A percentile compares a stretch with the other conserved stretches of the same genome.
phyloP scores from a whole-genome alignment of 2,888 invertebrate species.

The Mimumesa dahlbomi region DNA sequence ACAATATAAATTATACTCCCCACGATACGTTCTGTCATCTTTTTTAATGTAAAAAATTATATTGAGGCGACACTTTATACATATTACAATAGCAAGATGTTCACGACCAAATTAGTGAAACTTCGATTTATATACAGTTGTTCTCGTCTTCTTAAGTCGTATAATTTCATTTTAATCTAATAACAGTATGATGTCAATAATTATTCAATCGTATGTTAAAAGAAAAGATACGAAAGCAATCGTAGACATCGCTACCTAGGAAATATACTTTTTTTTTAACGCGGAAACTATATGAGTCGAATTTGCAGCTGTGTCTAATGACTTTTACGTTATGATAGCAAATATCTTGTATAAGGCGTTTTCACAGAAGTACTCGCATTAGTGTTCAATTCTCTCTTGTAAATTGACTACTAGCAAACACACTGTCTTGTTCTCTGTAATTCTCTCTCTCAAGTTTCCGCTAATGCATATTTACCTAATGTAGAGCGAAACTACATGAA shows the following conservation, averaged over 20 bases:
- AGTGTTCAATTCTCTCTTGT: slow-evolving; percentile 41
- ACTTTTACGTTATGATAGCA: slow-evolving; percentile 47
- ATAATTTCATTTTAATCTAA: slow-evolving; percentile 10
- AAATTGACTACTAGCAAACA: slow-evolving; percentile 51
- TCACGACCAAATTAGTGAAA: slow-evolving; percentile 33
- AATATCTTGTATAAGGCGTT: slow-evolving; percentile 50
- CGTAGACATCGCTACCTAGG: slow-evolving; percentile 19
- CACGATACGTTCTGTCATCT: slow-evolving; percentile 25
- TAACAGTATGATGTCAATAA: slow-evolving; percentile 11
- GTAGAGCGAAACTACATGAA: slow-evolving; percentile 32
- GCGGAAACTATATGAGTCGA: slow-evolving; percentile 38
- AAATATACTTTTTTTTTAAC: slow-evolving; percentile 24
- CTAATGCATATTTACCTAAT: slow-evolving; percentile 32
- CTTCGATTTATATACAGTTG: slow-evolving; percentile 43
- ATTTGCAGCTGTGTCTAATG: slow-evolving; percentile 23
- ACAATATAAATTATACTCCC: slow-evolving; percentile 41
- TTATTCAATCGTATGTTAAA: too few species aligned
- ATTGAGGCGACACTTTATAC: slow-evolving; percentile 39
- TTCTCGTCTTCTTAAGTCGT: slow-evolving; percentile 11
- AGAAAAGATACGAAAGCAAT: slow-evolving; percentile 21
- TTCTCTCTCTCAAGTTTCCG: slow-evolving; percentile 13
- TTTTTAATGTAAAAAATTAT: slow-evolving; percentile 42
- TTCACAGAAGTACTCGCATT: slow-evolving; percentile 24
- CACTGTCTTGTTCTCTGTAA: slow-evolving; percentile 16
- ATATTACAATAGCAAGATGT: slow-evolving; percentile 41